Conservation (phyloP, 2,113 vertebrate genomes). For the Lonchura striata region DNA sequence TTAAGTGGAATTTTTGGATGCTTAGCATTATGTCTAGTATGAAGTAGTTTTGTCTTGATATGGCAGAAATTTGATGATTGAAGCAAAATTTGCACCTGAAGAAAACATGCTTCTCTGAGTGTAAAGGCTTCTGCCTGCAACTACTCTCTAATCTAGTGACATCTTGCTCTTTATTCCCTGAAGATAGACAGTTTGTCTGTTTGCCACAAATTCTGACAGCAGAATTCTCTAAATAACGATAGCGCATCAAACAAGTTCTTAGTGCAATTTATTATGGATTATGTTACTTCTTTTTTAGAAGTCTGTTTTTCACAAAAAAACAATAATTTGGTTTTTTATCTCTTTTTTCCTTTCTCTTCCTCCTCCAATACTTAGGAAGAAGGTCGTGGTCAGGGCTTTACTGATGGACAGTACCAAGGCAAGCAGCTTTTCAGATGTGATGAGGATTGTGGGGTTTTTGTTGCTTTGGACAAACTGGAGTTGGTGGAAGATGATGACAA, state of each 20-base stretch:
- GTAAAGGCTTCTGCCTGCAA: neutral
- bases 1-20: neutral
- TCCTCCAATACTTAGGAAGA: conserved; percentile 81
- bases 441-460: conserved; percentile 96
- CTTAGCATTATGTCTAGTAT: neutral
- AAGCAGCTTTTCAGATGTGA: conserved; percentile 95
- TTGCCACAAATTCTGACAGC: neutral
- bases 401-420: conserved; percentile 95
- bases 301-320: neutral
- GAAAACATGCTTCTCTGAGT: neutral
- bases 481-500: conserved; percentile 85
- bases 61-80: neutral
- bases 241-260: neutral
- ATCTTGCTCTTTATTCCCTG: neutral
- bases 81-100: neutral
- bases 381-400: conserved; percentile 94
- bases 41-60: neutral
- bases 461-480: conserved; percentile 96
- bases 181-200: neutral
- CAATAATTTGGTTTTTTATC: neutral
- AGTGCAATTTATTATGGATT: neutral
- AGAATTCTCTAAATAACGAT: neutral
- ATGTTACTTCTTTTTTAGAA: neutral
- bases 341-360: too few relatives aligned
- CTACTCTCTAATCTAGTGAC: neutral